Base-by-base conservation (phyloP, 2,888 invertebrate genomes). In the Marronus borbonicus region DNA sequence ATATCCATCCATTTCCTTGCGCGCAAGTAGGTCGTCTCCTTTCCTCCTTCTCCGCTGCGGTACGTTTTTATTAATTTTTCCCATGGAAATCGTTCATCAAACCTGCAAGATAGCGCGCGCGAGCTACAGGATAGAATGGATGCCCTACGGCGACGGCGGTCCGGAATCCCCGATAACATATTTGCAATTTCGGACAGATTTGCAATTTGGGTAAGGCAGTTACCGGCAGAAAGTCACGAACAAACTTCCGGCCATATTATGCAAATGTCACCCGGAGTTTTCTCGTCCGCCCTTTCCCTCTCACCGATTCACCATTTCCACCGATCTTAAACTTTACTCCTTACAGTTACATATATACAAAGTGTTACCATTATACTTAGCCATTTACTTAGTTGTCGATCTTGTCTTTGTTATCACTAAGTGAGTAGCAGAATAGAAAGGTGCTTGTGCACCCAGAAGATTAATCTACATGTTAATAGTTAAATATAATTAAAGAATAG, bases 231-330 rank as follows among this genome's bases (percentile, higher is more conserved):
- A 60, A 74, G 72, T 60, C 60, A 39, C 60, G 44, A 74, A 74
- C 72, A 44, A 74, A 74, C 60, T 74, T 60, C 72, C 60, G 60
- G 72, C 49, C 62, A 44, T 74, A 74, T 74, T 74, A 74, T 74
- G 72, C 62, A 74, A 74, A 74, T 74, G 72, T 74, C 60, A 24
- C 60, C 60, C 68, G 39, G 55, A 58, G 20, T 17, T 14, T 24
- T 62, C 8, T n/a, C 62, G 24, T 28, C 14, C 12, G 17, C 10
- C 60, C 10, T n/a, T 52, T 5, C 31, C 7, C 44, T 10, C 65
- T 17, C 39, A 12, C 44, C 44, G 44, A 12, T 44, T 12, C 44
- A 8, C 44, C 44, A 44, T 44, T 44, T 44, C 44, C 44, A 12
- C 10, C 44, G 10, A 12, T 8, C 1, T 44, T 44, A 2, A 12